A percentile compares a stretch with the other conserved stretches of the same genome.
Evolutionary conservation across 2,888 invertebrate genomes (phyloP).

Genomic region (Andrena chrysosceles): DNA sequence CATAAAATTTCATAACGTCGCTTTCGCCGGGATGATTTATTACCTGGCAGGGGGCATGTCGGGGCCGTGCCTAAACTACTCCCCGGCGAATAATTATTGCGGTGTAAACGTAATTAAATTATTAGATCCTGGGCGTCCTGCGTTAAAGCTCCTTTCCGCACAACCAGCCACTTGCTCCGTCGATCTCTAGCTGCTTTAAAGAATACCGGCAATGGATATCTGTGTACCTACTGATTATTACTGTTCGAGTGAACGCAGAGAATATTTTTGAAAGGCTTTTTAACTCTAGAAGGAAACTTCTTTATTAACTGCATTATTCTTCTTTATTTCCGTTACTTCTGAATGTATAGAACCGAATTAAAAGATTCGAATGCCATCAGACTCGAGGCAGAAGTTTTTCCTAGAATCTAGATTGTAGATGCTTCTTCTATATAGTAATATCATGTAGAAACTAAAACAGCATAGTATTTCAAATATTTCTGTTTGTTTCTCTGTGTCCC

Average conservation of each 20-base stretch:
- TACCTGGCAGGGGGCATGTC: constrained; percentile 1
- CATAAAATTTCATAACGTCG: constrained; percentile 20
- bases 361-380: not conserved
- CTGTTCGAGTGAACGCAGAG: not conserved
- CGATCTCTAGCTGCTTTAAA: not conserved
- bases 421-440: too few relatives aligned
- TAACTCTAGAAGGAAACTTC: not conserved
- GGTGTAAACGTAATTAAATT: constrained; percentile 30
- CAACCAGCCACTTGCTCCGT: not conserved
- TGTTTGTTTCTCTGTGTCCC: too few relatives aligned
- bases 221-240: not conserved
- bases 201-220: not conserved
- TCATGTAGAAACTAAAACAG: too few relatives aligned
- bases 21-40: constrained; percentile 31
- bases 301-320: not conserved
- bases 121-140: not conserved
- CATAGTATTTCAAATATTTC: too few relatives aligned
- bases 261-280: not conserved
- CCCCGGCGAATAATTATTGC: constrained; percentile 33
- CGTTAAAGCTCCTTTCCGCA: constrained; percentile 13
- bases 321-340: not conserved
- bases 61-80: constrained; percentile 19
- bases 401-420: too few relatives aligned
- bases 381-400: not conserved
- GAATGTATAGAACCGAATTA: not conserved